These are phyloP conservation scores for Ichneumoninae sp. DNA, from an alignment of 2,888 invertebrate species.

Conservation along the genomic window DNA sequence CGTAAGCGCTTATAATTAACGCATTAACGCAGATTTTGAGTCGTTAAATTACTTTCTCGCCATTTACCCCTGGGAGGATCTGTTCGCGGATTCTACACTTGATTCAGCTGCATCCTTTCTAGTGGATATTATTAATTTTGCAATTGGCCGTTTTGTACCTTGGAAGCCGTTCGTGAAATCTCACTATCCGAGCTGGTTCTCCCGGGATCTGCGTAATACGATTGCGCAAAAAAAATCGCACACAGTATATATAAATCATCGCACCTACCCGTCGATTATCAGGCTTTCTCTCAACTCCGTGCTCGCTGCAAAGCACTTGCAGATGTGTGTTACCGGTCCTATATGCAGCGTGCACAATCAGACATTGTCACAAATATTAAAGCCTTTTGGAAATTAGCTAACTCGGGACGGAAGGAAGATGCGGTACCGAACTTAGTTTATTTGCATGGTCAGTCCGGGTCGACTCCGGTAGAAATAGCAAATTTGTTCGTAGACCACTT, in stretches of 20 bases:
- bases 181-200: background rate
- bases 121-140: background rate
- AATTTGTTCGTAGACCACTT: too few species aligned
- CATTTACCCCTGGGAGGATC: background rate
- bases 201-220: background rate
- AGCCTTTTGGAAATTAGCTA: slow-evolving; percentile 2
- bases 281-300: background rate
- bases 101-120: background rate
- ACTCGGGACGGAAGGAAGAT: too few species aligned
- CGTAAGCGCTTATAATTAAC: too few species aligned
- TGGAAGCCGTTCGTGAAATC: background rate
- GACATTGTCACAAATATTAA: background rate
- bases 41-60: background rate
- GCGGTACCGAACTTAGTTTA: too few species aligned
- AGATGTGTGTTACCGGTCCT: background rate
- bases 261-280: background rate
- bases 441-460: too few species aligned
- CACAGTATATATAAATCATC: background rate
- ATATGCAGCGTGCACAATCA: background rate
- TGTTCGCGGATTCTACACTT: background rate
- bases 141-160: background rate
- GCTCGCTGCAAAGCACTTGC: background rate
- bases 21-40: background rate
- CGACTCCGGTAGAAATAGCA: too few species aligned
- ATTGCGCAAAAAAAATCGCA: background rate